These are phyloP conservation scores for Cliona cf. orientalis DNA, from an alignment of 37 sponge, comb jelly and placozoan genomes.

Conservation along the genomic window DNA sequence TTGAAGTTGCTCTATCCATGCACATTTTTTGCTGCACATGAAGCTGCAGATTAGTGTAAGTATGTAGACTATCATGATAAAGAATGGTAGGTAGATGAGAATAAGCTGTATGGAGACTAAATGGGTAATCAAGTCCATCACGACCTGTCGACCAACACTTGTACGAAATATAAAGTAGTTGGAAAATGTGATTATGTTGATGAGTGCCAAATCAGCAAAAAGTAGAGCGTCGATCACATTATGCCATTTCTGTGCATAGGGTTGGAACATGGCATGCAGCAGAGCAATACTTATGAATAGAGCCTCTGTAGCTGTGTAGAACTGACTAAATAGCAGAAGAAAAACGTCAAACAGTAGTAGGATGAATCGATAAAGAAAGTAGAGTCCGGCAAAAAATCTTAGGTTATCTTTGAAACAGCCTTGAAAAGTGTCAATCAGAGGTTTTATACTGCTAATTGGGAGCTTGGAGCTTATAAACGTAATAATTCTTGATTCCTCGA, in stretches of 20 bases:
- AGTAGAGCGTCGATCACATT: slow-evolving; percentile 54
- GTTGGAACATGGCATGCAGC: slow-evolving; percentile 39
- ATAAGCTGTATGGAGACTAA: slow-evolving; percentile 2
- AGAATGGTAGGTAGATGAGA: slow-evolving; percentile 34
- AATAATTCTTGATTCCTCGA: not conserved
- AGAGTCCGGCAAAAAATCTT: slow-evolving; percentile 58
- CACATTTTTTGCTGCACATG: not conserved
- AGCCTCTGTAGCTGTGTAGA: not conserved
- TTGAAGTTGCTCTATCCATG: too few relatives aligned
- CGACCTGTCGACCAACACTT: too few relatives aligned
- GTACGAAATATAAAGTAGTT: too few relatives aligned
- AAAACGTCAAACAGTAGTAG: not conserved
- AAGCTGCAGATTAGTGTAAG: too few relatives aligned
- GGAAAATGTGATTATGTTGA: slow-evolving; percentile 21
- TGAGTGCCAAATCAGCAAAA: slow-evolving; percentile 15
- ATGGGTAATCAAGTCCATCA: not conserved
- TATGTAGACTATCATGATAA: slow-evolving; percentile 2
- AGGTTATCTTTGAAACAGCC: slow-evolving; percentile 41
- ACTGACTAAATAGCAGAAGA: not conserved
- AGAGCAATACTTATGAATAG: slow-evolving; percentile 2
- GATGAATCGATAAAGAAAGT: slow-evolving; percentile 33
- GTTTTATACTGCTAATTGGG: slow-evolving; percentile 32
- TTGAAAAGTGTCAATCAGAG: slow-evolving; percentile 41
- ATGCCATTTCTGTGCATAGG: slow-evolving; percentile 23
- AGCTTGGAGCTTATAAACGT: not conserved